Evolutionary conservation across 2,797 vertebrate genomes (phyloP).

Genomic region (Amphiprion clarkii): DNA sequence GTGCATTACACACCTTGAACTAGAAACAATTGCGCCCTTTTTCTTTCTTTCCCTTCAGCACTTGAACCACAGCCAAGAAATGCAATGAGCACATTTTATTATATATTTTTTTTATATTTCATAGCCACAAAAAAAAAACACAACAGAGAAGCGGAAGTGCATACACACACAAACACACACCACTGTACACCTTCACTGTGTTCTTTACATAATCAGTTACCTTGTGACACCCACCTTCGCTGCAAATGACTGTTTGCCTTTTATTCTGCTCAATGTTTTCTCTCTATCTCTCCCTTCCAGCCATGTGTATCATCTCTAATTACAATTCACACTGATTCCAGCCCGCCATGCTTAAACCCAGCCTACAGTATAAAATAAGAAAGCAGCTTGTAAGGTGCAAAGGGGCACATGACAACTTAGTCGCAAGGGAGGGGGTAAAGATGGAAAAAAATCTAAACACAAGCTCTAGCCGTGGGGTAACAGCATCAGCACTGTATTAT

Average conservation of each 20-base stretch:
- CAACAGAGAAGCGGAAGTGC: constrained; percentile 14
- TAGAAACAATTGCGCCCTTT: constrained; percentile 83
- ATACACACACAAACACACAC: constrained; percentile 45
- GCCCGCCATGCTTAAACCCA: constrained; percentile 72
- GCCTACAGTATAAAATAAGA: constrained; percentile 76
- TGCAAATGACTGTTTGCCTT: constrained; percentile 84
- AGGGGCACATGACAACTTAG: constrained; percentile 72
- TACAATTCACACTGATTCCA: constrained; percentile 83
- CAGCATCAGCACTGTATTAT: constrained; percentile 79
- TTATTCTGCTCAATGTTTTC: constrained; percentile 80
- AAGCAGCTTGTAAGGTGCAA: constrained; percentile 77
- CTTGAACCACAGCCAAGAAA: constrained; percentile 82
- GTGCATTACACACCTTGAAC: constrained; percentile 86
- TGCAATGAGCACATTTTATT: constrained; percentile 72
- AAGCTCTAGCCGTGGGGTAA: constrained; percentile 73
- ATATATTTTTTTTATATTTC: constrained; percentile 74
- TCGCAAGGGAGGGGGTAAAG: constrained; percentile 50
- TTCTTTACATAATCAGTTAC: constrained; percentile 84
- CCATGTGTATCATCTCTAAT: constrained; percentile 84
- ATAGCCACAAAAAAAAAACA: constrained; percentile 52
- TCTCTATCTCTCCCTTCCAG: constrained; percentile 81
- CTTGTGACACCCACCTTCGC: constrained; percentile 83
- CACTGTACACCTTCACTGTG: constrained; percentile 70
- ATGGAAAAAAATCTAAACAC: constrained; percentile 61
- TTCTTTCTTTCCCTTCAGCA: constrained; percentile 81